phyloP scores from a whole-genome alignment of 2,797 vertebrate genomes.

The Peromyscus aztecus region DNA sequence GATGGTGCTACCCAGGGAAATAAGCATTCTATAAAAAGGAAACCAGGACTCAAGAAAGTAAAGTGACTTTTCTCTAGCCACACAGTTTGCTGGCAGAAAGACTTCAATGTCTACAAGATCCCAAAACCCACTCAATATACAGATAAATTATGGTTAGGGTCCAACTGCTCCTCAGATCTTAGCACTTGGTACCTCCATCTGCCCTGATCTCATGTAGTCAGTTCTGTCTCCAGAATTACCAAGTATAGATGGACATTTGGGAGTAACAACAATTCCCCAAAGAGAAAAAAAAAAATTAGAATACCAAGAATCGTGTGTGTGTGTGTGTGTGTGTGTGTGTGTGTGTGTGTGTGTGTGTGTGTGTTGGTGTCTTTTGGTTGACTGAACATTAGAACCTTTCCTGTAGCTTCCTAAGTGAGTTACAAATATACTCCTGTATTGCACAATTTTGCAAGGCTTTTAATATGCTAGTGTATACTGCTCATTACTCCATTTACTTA shows the following conservation, averaged over 20 bases:
- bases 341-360: too few relatives aligned
- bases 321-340: neutral
- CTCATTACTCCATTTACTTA: neutral
- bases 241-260: neutral
- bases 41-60: neutral
- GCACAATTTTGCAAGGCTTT: neutral
- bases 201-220: neutral
- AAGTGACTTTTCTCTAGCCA: neutral
- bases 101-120: neutral
- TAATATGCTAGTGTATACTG: neutral
- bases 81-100: neutral
- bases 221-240: neutral
- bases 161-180: neutral
- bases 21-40: conserved; percentile 27
- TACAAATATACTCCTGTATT: conserved; percentile 8
- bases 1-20: neutral
- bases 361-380: neutral
- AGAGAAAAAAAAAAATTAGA: neutral
- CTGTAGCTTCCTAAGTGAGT: neutral
- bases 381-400: neutral
- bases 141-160: neutral
- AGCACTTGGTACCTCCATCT: neutral
- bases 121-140: neutral
- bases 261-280: neutral
- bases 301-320: neutral